Conservation (phyloP, 2,797 vertebrate species). For the Lophura swinhoii region DNA sequence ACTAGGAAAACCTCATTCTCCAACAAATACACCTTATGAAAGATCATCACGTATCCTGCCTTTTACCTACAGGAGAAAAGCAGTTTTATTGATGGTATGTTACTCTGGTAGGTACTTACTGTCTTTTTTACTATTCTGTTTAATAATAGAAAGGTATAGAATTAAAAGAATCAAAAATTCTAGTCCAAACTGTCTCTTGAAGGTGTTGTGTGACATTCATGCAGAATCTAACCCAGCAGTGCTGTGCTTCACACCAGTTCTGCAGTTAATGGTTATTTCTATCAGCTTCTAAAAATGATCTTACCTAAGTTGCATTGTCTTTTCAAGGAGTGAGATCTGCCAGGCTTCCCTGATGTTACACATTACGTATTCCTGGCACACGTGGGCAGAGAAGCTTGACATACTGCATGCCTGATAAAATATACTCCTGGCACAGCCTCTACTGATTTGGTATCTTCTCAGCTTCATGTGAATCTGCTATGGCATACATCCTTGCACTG, state of each 20-base stretch:
- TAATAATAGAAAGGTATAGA: background rate
- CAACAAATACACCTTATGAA: background rate
- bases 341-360: background rate
- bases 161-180: background rate
- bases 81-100: background rate
- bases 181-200: background rate
- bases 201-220: background rate
- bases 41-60: background rate
- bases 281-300: background rate
- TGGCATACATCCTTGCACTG: background rate
- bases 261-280: background rate
- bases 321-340: background rate
- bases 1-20: background rate
- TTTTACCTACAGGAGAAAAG: background rate
- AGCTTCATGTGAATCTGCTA: background rate
- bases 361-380: background rate
- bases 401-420: background rate
- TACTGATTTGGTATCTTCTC: background rate
- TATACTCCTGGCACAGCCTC: background rate
- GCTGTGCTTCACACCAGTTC: background rate
- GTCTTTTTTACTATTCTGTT: background rate
- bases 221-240: background rate
- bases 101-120: background rate
- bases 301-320: rapidly evolving
- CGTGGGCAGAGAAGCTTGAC: background rate